These are phyloP conservation scores for Burhinus bistriatus DNA, from an alignment of 2,113 vertebrate species.

Conservation along the genomic window DNA sequence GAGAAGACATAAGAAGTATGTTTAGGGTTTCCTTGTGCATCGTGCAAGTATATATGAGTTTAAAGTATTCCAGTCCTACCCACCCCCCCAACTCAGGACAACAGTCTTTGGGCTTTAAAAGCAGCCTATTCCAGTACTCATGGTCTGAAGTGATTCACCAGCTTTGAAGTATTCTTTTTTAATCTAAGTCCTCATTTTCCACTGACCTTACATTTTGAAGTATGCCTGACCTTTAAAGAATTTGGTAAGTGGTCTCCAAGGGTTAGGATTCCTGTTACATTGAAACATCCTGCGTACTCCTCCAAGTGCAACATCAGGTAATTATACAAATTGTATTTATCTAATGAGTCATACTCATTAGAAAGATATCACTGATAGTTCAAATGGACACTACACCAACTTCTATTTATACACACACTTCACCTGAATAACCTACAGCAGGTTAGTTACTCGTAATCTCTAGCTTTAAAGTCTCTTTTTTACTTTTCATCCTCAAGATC, in stretches of 20 bases:
- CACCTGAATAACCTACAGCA: background rate
- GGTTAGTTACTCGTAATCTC: background rate
- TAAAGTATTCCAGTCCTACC: background rate
- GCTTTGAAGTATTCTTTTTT: background rate
- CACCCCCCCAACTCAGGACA: background rate
- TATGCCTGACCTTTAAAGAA: background rate
- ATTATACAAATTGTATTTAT: background rate
- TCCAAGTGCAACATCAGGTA: background rate
- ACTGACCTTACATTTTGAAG: background rate
- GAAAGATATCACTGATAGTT: background rate
- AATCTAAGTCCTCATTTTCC: background rate
- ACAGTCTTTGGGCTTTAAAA: background rate
- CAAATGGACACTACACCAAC: background rate
- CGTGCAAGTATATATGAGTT: background rate
- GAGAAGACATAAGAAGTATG: background rate
- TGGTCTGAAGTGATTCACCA: background rate
- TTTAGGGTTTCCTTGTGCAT: background rate
- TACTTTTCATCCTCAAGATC: background rate
- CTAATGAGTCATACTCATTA: background rate
- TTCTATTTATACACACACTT: background rate
- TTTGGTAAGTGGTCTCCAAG: background rate
- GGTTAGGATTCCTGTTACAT: background rate
- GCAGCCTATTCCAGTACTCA: background rate
- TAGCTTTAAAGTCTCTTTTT: background rate
- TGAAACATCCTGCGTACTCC: background rate